Conservation (phyloP, 1,140 invertebrate genomes). For the Calliphora vicina region DNA sequence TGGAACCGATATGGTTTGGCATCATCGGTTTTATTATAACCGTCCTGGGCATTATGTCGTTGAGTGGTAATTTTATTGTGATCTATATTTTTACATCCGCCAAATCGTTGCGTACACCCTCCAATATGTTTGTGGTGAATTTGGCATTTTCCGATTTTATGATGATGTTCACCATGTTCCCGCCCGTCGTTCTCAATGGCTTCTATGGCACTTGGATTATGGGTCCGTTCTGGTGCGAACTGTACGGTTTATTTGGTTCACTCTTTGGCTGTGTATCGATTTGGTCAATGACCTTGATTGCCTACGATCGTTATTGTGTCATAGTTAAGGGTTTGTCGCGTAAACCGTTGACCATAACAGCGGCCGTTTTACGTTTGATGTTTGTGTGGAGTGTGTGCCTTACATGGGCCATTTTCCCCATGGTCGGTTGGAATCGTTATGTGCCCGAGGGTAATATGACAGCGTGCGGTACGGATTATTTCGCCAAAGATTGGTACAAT, state of each 20-base stretch:
- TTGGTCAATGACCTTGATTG: constrained; percentile 84
- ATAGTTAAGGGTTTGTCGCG: constrained; percentile 81
- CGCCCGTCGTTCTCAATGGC: constrained; percentile 80
- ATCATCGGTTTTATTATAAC: constrained; percentile 80
- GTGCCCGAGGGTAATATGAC: constrained; percentile 84
- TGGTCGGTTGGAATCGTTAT: constrained; percentile 85
- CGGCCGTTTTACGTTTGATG: constrained; percentile 73
- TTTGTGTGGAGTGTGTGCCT: constrained; percentile 75
- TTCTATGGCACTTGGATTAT: constrained; percentile 82
- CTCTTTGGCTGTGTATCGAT: constrained; percentile 83
- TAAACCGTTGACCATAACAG: constrained; percentile 74
- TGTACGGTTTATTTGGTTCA: constrained; percentile 81
- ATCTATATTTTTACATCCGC: constrained; percentile 82
- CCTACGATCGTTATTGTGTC: constrained; percentile 84
- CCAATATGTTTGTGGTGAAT: constrained; percentile 83
- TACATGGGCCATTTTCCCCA: constrained; percentile 75
- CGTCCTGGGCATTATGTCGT: constrained; percentile 73
- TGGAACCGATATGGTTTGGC: constrained; percentile 82
- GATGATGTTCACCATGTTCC: constrained; percentile 82
- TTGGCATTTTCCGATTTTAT: constrained; percentile 81
- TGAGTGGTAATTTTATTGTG: constrained; percentile 82
- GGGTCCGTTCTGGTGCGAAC: constrained; percentile 76
- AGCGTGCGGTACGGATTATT: constrained; percentile 81
- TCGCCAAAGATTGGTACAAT: constrained; percentile 71
- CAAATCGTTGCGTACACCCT: constrained; percentile 77